Conservation (phyloP, 2,888 invertebrate species). For the Ganaspis brasiliensis region DNA sequence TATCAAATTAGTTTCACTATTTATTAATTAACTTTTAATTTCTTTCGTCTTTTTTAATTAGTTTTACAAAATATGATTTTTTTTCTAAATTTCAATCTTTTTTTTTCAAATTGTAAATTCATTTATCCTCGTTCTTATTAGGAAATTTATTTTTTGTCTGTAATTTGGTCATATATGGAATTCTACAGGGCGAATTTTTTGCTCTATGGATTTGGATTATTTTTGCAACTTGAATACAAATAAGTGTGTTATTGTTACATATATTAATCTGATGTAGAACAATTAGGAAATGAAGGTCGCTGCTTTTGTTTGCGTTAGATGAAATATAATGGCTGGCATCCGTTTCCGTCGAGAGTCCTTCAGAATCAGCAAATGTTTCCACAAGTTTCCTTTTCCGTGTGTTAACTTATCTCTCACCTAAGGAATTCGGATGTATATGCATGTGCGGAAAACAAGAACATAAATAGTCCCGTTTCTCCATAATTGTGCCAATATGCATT, state of each 20-base stretch:
- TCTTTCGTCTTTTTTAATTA: no score
- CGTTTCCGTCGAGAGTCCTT: constrained; percentile 22
- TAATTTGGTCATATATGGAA: no score
- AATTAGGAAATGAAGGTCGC: neutral
- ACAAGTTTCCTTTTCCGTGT: constrained; percentile 19
- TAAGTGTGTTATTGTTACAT: neutral
- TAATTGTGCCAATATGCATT: constrained; percentile 18
- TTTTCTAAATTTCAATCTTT: no score
- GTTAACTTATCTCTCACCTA: constrained; percentile 5
- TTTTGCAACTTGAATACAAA: neutral
- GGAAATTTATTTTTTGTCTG: no score
- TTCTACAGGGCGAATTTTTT: no score
- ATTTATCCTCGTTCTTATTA: no score
- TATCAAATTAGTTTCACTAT: no score
- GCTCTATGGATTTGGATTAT: no score
- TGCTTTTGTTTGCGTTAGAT: neutral
- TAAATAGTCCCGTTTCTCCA: constrained; percentile 3
- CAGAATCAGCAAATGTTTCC: constrained; percentile 10
- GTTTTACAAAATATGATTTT: no score
- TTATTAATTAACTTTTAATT: no score
- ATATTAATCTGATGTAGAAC: neutral
- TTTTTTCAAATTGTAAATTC: no score
- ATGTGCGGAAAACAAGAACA: neutral
- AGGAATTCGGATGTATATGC: neutral
- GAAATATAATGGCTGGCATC: constrained; percentile 18